Conservation (phyloP, 2,888 invertebrate genomes). For the Biston betularia region DNA sequence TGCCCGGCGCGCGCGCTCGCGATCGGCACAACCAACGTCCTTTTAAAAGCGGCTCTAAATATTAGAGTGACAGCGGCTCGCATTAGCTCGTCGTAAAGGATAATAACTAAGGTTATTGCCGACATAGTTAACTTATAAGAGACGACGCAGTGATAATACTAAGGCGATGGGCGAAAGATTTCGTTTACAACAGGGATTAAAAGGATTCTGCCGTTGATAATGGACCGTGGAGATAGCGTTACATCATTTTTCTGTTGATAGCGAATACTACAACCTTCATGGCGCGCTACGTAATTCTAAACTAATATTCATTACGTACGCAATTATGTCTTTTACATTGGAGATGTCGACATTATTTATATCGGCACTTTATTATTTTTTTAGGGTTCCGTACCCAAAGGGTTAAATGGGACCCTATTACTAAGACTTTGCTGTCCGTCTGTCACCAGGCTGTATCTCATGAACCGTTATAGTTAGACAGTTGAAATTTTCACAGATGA, state of each 20-base stretch:
- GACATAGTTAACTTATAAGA: constrained; percentile 62
- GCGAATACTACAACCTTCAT: constrained; percentile 45
- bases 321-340: background rate
- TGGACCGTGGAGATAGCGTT: constrained; percentile 62
- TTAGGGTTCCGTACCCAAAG: too few relatives aligned
- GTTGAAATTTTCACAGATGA: too few relatives aligned
- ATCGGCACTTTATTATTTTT: background rate
- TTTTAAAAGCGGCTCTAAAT: constrained; percentile 82
- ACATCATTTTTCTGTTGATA: constrained; percentile 69
- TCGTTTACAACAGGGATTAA: constrained; percentile 81
- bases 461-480: too few relatives aligned
- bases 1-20: constrained; percentile 72
- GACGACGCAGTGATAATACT: constrained; percentile 70
- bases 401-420: too few relatives aligned
- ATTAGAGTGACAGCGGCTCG: constrained; percentile 78
- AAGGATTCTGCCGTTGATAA: constrained; percentile 78
- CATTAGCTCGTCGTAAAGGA: constrained; percentile 82
- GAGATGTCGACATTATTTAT: background rate
- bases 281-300: constrained; percentile 22
- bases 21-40: constrained; percentile 67
- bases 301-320: background rate
- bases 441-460: too few relatives aligned
- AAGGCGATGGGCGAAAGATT: constrained; percentile 75
- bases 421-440: too few relatives aligned
- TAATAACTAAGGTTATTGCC: constrained; percentile 82